phyloP scores from a whole-genome alignment of 2,113 vertebrate genomes.

The Butorides virescens region DNA sequence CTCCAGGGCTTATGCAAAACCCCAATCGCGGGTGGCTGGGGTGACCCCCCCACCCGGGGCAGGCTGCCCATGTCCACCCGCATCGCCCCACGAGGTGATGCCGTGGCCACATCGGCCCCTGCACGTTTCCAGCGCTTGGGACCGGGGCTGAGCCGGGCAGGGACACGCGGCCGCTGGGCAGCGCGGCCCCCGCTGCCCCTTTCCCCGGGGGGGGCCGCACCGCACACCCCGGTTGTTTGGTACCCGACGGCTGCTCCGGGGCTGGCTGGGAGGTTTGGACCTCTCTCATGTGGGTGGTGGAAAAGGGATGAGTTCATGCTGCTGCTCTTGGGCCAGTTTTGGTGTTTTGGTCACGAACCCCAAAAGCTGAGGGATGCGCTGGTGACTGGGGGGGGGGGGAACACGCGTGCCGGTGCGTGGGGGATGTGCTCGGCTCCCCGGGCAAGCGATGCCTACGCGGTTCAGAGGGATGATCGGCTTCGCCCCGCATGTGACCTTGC shows the following conservation, averaged over 20 bases:
- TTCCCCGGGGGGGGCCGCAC: rapidly evolving
- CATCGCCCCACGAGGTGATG: not conserved
- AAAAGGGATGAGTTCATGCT: not conserved
- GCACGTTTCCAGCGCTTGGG: rapidly evolving
- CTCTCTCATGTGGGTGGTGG: rapidly evolving
- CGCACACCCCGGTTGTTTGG: not conserved
- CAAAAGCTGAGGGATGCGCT: rapidly evolving
- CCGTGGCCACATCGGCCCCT: rapidly evolving
- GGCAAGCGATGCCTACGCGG: rapidly evolving
- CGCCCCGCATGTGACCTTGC: not conserved
- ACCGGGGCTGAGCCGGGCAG: not conserved
- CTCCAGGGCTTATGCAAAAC: not conserved
- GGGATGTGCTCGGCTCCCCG: rapidly evolving
- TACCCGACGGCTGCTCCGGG: rapidly evolving
- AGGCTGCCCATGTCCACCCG: not conserved
- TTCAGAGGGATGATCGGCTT: not conserved
- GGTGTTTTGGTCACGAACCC: rapidly evolving
- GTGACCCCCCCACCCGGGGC: not conserved
- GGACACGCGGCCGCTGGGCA: not conserved
- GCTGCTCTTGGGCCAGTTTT: not conserved
- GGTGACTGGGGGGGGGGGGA: not conserved
- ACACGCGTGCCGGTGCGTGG: rapidly evolving
- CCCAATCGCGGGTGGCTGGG: rapidly evolving
- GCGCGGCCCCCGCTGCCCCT: not conserved
- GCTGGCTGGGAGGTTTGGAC: not conserved